Conservation (phyloP, 2,113 vertebrate genomes). For the Choloepus hoffmanni region DNA sequence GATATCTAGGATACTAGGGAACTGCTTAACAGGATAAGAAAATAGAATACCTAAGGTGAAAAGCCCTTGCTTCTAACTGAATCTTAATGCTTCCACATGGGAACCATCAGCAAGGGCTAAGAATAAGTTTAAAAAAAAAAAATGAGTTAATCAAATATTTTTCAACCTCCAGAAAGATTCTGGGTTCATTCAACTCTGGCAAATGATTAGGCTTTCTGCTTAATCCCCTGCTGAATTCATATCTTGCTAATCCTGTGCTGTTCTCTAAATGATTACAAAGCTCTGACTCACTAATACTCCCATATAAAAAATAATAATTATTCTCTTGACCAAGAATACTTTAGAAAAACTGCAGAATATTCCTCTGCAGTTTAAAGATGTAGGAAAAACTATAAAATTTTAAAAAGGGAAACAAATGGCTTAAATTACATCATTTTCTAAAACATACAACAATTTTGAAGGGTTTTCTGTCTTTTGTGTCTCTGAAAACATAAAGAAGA, state of each 20-base stretch:
- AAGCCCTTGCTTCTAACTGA: background rate
- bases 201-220: slow-evolving; percentile 72
- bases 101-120: slow-evolving; percentile 53
- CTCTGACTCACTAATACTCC: slow-evolving; percentile 64
- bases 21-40: background rate
- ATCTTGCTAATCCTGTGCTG: slow-evolving; percentile 71
- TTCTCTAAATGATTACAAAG: slow-evolving; percentile 69
- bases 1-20: background rate
- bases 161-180: slow-evolving; percentile 54
- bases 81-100: background rate
- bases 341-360: slow-evolving; percentile 31
- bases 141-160: slow-evolving; percentile 68
- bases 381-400: background rate
- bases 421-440: background rate
- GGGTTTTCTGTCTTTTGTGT: background rate
- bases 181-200: slow-evolving; percentile 51
- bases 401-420: background rate
- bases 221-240: slow-evolving; percentile 73
- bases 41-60: background rate
- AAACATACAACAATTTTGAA: background rate
- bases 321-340: slow-evolving; percentile 27
- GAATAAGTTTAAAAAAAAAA: slow-evolving; percentile 39
- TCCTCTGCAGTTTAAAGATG: slow-evolving; percentile 16
- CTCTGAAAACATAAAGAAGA: background rate
- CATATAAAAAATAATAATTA: slow-evolving; percentile 55